Base-by-base conservation (phyloP, 2,888 invertebrate genomes). In the Cryptocheilus praepositus region DNA sequence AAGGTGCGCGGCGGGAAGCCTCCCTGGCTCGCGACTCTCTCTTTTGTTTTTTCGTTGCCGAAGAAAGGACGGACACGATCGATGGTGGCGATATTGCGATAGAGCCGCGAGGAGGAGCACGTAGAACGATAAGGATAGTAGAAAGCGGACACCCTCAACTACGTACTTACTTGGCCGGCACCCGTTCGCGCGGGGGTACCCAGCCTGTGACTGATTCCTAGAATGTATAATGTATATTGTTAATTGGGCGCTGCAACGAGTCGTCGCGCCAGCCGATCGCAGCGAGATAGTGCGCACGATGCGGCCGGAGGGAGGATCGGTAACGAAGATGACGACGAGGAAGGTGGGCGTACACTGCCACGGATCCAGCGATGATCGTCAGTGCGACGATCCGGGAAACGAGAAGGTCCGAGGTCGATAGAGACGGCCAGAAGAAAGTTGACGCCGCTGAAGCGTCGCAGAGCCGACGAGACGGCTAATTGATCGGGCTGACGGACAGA, bases 101-200 rank as follows among this genome's bases (percentile, higher is more conserved):
- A 68, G 58, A 64, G 66, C 53, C 55, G 66, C 28, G 61, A 61
- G 46, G 58, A 67, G 19, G 55, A 64, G 52, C 49, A 8, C 8
- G 8, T 49, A 61, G 53, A 22, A 60, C 62, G 53, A 52, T 51
- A 64, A 45, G 58, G 36, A 36, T 36, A 49, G 54, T 65, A 71
- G 64, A 74, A 74, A 71, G 68, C 67, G 62, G 73, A 59, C 57
- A 45, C 80, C 79, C 82, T 76, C 79, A 82, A 84, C 82, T 85
- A 86, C 86, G 88, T 88, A 88, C 88, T 88, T 88, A 88, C 83
- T 84, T 86, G 84, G 86, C 79, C 80, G 78, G 79, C 69, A 77
- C 70, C 53, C 56, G 57, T 61, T 68, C 67, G 68, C 19, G 36
- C 63, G 56, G 72, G 71, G 74, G 74, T 74, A 73, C 73, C 75